A percentile compares a stretch with the other conserved stretches of the same genome.
Evolutionary conservation across 1,140 invertebrate genomes (phyloP).

Genomic region (Ostrea denselamellosa): DNA sequence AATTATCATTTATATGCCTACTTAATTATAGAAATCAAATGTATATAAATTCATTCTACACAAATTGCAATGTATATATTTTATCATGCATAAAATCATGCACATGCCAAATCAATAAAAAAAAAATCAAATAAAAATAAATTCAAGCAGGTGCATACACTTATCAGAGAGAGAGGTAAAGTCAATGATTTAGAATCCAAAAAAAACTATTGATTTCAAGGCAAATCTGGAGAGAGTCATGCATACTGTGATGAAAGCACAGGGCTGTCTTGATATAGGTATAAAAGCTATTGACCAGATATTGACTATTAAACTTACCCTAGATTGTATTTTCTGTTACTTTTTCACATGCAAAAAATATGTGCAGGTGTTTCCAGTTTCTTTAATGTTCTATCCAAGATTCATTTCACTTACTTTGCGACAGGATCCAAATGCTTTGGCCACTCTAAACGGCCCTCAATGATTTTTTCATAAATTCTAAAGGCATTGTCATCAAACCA

Average conservation of each 20-base stretch:
- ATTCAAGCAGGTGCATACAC: slow-evolving; percentile 5
- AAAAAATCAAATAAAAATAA: not conserved
- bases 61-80: too few relatives aligned
- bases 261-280: not conserved
- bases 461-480: slow-evolving; percentile 96
- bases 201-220: slow-evolving; percentile 6
- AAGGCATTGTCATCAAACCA: slow-evolving; percentile 98
- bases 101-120: slow-evolving; percentile 8
- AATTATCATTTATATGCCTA: too few relatives aligned
- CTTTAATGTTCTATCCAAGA: not conserved
- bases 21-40: too few relatives aligned
- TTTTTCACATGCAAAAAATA: not conserved
- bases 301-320: not conserved
- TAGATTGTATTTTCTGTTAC: not conserved
- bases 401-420: slow-evolving; percentile 84
- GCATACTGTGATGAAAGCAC: not conserved
- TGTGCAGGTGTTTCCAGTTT: not conserved
- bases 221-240: not conserved
- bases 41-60: too few relatives aligned
- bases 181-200: not conserved
- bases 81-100: not conserved
- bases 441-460: slow-evolving; percentile 95
- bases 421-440: slow-evolving; percentile 93
- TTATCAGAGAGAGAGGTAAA: not conserved
- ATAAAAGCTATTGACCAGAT: not conserved